A percentile compares a stretch with the other conserved stretches of the same genome.
Conservation (phyloP, 2,888 invertebrate species). For the Aphelenchoides bicaudatus region DNA sequence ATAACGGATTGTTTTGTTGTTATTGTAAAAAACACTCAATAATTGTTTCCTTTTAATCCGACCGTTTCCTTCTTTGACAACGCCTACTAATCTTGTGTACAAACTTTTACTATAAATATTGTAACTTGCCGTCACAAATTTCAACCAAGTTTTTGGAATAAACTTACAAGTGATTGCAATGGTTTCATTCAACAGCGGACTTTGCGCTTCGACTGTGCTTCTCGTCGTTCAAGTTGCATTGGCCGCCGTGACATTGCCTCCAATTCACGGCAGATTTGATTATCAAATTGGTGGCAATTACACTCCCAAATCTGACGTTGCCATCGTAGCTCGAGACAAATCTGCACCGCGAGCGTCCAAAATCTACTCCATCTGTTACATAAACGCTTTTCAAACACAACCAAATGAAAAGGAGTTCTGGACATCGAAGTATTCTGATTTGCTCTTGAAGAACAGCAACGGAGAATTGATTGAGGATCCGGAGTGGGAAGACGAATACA, state of each 20-base stretch:
- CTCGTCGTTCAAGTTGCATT: neutral
- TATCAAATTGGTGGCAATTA: neutral
- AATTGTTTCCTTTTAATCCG: no score
- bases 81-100: no score
- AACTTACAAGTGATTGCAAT: no score
- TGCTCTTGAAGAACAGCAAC: neutral
- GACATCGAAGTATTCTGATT: neutral
- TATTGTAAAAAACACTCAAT: no score
- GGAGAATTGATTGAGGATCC: neutral
- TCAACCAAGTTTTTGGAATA: no score
- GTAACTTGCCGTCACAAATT: no score
- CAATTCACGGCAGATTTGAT: neutral
- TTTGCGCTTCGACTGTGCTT: no score
- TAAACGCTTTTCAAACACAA: neutral
- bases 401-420: neutral
- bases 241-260: neutral
- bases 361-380: slow-evolving; percentile 2
- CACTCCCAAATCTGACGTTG: neutral
- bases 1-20: no score
- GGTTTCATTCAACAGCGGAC: no score
- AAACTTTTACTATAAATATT: no score
- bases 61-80: no score
- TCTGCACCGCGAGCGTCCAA: neutral
- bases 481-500: slow-evolving; percentile 2
- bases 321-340: neutral